Evolutionary conservation across 2,113 vertebrate species (phyloP), one percentile per base, ranked within the genome.

Genomic region (Megalops atlanticus): DNA sequence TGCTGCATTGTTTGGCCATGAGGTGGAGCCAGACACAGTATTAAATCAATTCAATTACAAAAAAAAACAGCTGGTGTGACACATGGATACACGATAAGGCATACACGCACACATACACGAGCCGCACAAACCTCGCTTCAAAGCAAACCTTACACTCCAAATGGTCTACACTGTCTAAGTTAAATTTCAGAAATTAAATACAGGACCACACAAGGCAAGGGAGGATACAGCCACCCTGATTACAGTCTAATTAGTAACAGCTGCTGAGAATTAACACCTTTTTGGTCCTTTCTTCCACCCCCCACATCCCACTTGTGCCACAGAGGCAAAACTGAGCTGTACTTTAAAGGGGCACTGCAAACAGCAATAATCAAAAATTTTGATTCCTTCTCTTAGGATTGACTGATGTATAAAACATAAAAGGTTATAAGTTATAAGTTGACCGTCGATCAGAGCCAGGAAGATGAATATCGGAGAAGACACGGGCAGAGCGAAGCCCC

Each of bases 121-220:
- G n/a, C 45, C 36, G 75, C 75, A 45, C 14, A 6, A 10, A 45
- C 43, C 43, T 45, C 43, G 14, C 43, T 45, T 14, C 43, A 54
- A 76, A 76, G 49, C 33, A 76, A 76, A 76, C 7, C n/a, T 31
- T 33, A 43, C 45, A 76, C 27, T 49, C 75, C 12, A 45, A 45
- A 45, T 45, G 43, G 43, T 45, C 43, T 18, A 49, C 27, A 76
- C 75, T 76, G 47, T 49, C 74, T 31, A 16, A 76, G 31, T 76
- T 49, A 38, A 35, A 43, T 45, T 45, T 45, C 7, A 6, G 7
- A 6, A 76, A 36, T 76, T 54, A 75, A 43, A 18, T 14, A 27
- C 31, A 45, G 43, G 35, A 47, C 75, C 49, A 76, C 45, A 24
- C n/a, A 49, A n/a, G 43, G 43, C 14, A 14, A 45, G 43, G 43